Evolutionary conservation across 2,113 vertebrate genomes (phyloP).

Genomic region (Balaenoptera acutorostrata): DNA sequence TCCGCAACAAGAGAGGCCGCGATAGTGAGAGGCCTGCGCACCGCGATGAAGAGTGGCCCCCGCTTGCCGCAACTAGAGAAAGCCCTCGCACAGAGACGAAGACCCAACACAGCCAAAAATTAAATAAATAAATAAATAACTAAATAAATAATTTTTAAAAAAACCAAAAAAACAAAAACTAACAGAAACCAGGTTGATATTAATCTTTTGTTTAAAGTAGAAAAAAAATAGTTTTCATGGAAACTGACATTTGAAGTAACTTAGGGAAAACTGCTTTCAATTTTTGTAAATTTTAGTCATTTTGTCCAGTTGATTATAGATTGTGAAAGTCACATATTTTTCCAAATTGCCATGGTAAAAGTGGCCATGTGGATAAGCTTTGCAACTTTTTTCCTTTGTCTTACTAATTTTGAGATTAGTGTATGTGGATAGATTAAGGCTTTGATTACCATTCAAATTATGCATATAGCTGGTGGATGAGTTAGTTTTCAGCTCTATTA

Average conservation of each 20-base stretch:
- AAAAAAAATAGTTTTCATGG: slow-evolving; percentile 20
- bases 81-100: too few relatives aligned
- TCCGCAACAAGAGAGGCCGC: too few relatives aligned
- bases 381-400: background rate
- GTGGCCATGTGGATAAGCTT: background rate
- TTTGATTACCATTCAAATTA: slow-evolving; percentile 74
- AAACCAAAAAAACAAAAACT: background rate
- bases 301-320: slow-evolving; percentile 62
- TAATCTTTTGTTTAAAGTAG: slow-evolving; percentile 33
- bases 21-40: too few relatives aligned
- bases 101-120: too few relatives aligned
- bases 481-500: slow-evolving; percentile 13
- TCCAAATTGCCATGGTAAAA: slow-evolving; percentile 44
- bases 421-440: slow-evolving; percentile 53
- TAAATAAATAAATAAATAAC: too few relatives aligned
- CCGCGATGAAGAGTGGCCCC: too few relatives aligned
- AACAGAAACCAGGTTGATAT: background rate
- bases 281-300: slow-evolving; percentile 58
- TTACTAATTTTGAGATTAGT: slow-evolving; percentile 41
- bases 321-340: slow-evolving; percentile 58
- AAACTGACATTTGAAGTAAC: slow-evolving; percentile 29
- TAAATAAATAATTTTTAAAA: too few relatives aligned
- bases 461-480: background rate
- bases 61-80: too few relatives aligned
- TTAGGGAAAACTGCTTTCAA: slow-evolving; percentile 37